Conservation (phyloP, 2,797 vertebrate genomes). For the Fratercula arctica region DNA sequence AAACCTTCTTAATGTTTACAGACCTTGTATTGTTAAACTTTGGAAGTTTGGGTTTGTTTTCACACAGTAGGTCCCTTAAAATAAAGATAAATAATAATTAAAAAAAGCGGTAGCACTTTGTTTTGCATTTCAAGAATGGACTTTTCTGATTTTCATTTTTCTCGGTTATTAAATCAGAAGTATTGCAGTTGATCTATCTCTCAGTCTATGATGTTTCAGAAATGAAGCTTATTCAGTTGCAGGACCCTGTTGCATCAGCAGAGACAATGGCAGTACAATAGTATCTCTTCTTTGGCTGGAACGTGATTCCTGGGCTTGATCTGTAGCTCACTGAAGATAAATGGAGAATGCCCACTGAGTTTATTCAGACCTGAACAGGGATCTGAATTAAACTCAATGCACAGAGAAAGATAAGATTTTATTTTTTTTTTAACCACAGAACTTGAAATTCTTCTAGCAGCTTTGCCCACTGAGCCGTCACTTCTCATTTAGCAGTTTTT, state of each 20-base stretch:
- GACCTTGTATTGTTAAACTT: background rate
- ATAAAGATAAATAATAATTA: background rate
- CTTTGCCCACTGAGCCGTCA: background rate
- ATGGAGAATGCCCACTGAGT: background rate
- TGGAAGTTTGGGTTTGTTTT: background rate
- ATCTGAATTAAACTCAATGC: background rate
- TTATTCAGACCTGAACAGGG: background rate
- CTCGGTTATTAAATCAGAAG: background rate
- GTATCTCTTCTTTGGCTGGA: background rate
- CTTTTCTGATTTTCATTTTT: background rate
- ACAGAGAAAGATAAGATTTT: background rate
- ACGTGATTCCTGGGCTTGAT: background rate
- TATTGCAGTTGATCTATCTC: background rate
- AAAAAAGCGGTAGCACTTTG: background rate
- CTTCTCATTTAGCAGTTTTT: background rate
- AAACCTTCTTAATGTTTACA: background rate
- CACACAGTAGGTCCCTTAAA: background rate
- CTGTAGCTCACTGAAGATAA: background rate
- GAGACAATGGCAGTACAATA: background rate
- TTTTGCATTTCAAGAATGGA: background rate
- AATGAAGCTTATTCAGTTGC: background rate
- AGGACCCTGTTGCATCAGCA: background rate
- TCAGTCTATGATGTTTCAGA: background rate
- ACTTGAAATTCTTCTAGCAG: background rate
- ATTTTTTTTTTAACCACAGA: background rate